These are phyloP conservation scores for Orthosia incerta DNA, from an alignment of 2,888 invertebrate species.

Conservation along the genomic window DNA sequence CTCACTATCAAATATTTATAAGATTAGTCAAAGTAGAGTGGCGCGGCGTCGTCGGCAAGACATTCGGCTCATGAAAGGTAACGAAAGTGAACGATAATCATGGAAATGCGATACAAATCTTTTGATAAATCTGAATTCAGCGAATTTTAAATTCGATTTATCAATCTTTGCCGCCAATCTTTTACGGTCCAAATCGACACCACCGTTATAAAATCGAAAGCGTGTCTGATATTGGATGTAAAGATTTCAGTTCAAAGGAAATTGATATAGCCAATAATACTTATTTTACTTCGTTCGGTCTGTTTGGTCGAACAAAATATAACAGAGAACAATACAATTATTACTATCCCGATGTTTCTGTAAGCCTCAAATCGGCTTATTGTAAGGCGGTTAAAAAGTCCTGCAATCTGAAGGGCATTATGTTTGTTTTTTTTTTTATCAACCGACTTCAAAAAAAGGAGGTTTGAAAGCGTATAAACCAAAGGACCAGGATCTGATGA, in stretches of 20 bases:
- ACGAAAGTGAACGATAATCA: conserved; percentile 20
- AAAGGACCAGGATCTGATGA: too few species aligned
- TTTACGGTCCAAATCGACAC: conserved; percentile 34
- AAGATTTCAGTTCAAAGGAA: conserved; percentile 54
- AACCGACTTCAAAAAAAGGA: too few species aligned
- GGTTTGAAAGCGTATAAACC: too few species aligned
- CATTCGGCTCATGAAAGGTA: conserved; percentile 17
- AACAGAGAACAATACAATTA: conserved; percentile 50
- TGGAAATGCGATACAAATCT: conserved; percentile 34
- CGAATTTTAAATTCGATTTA: conserved; percentile 43
- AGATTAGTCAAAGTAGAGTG: conserved; percentile 24
- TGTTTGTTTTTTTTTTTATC: conserved; percentile 1
- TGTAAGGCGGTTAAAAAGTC: conserved; percentile 61
- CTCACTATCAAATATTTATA: conserved; percentile 56
- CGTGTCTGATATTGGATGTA: conserved; percentile 55
- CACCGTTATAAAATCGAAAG: conserved; percentile 48
- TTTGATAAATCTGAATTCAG: conserved; percentile 4
- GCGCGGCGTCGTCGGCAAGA: conserved; percentile 2
- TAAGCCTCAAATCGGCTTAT: conserved; percentile 51
- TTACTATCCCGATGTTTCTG: too few species aligned
- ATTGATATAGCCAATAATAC: conserved; percentile 42
- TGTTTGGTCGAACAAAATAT: conserved; percentile 29
- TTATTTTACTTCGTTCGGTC: conserved; percentile 17
- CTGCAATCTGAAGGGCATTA: conserved; percentile 36
- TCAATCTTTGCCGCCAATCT: conserved; percentile 17